Evolutionary conservation across 1,140 invertebrate genomes (phyloP).

Genomic region (Pseudomyrmex sp.): DNA sequence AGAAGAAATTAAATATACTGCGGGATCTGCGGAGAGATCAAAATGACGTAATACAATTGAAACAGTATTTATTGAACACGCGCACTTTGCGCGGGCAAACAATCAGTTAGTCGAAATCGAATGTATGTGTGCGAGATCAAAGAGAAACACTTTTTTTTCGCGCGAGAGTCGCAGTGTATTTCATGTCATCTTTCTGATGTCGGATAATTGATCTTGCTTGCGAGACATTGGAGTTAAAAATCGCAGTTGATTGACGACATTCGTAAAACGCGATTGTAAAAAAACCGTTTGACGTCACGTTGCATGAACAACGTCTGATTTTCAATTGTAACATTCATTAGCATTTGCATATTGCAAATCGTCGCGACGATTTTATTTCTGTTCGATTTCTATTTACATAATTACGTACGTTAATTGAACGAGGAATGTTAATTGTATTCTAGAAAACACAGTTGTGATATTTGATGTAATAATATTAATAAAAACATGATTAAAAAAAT

Average conservation of each 20-base stretch:
- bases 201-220: constrained; percentile 26
- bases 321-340: neutral
- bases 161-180: neutral
- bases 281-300: neutral
- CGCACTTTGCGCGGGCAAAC: neutral
- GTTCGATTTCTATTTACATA: neutral
- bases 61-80: constrained; percentile 2
- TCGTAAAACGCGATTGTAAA: neutral
- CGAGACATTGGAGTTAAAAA: neutral
- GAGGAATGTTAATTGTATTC: neutral
- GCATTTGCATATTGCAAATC: neutral
- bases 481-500: neutral
- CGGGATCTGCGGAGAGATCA: neutral
- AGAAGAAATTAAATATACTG: no score
- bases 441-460: neutral
- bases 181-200: neutral
- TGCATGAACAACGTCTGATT: neutral
- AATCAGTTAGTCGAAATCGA: constrained; percentile 39
- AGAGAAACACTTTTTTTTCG: neutral
- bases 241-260: no score
- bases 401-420: neutral
- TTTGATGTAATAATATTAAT: neutral
- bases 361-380: neutral
- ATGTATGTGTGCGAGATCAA: constrained; percentile 5
- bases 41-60: constrained; percentile 14